phyloP scores from a whole-genome alignment of 1,140 invertebrate species.

The Thaumatotibia leucotreta region DNA sequence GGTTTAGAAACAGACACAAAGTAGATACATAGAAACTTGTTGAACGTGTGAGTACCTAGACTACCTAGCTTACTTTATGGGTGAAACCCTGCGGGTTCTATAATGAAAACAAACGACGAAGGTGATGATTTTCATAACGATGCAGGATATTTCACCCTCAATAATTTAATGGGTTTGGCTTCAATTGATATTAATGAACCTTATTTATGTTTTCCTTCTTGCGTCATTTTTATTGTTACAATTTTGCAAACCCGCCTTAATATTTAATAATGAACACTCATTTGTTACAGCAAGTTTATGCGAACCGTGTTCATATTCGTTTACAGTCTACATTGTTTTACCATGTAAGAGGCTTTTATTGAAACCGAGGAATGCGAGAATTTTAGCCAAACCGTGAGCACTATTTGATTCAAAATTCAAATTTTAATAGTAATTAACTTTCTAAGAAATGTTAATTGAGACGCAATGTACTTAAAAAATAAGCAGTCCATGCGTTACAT shows the following conservation, averaged over 20 bases:
- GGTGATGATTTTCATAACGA: not conserved
- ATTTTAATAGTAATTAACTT: no score
- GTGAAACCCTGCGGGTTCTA: not conserved
- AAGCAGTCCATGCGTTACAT: no score
- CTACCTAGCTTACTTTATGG: not conserved
- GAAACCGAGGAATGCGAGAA: no score
- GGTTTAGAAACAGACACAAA: no score
- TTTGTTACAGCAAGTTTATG: no score
- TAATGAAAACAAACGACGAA: not conserved
- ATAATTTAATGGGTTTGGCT: not conserved
- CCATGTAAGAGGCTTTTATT: no score
- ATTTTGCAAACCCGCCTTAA: not conserved
- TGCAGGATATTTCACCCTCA: not conserved
- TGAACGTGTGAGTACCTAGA: not conserved
- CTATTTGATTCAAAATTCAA: no score
- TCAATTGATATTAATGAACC: slow-evolving; percentile 1
- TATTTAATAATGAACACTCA: not conserved
- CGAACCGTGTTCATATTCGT: no score
- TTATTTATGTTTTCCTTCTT: not conserved
- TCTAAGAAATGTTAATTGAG: no score
- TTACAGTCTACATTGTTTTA: no score
- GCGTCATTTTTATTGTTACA: not conserved
- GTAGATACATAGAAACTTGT: not conserved
- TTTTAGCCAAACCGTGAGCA: no score
- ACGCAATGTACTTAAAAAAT: no score